Percentiles rank a stretch among this genome's conserved stretches.
Evolutionary conservation across 2,113 vertebrate genomes (phyloP).

Genomic region (Atrichornis clamosus): DNA sequence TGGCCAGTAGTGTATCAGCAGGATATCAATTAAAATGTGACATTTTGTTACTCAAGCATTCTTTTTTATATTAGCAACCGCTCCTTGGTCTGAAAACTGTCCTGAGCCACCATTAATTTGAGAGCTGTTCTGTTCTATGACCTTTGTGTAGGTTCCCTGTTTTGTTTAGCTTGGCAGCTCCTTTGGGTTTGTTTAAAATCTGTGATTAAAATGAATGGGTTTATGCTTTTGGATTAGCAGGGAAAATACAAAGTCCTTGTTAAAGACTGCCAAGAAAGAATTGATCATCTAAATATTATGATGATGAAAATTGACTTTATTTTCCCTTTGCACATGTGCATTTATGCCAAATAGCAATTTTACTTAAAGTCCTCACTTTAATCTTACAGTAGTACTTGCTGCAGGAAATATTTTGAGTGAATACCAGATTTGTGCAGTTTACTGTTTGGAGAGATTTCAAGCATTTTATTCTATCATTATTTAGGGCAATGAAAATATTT

Average conservation of each 20-base stretch:
- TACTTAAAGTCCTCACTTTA: neutral
- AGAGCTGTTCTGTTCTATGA: neutral
- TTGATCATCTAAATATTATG: neutral
- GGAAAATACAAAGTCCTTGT: neutral
- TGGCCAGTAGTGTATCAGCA: neutral
- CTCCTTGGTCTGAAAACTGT: neutral
- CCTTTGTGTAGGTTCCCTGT: neutral
- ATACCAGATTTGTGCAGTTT: neutral
- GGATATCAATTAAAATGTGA: accelerated
- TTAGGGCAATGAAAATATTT: neutral
- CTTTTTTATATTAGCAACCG: accelerated
- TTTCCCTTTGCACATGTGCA: neutral
- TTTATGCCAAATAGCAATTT: neutral
- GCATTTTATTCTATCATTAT: neutral
- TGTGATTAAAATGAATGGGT: neutral
- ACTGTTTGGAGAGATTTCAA: neutral
- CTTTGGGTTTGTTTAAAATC: neutral
- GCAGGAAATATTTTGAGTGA: neutral
- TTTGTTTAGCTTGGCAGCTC: neutral
- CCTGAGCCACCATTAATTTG: neutral
- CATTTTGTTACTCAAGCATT: accelerated
- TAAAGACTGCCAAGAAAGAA: neutral
- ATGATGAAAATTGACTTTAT: neutral
- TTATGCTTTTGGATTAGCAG: neutral
- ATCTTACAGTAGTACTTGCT: neutral